Evolutionary conservation across 2,888 invertebrate genomes (phyloP).

Genomic region (Phytoseiulus persimilis): DNA sequence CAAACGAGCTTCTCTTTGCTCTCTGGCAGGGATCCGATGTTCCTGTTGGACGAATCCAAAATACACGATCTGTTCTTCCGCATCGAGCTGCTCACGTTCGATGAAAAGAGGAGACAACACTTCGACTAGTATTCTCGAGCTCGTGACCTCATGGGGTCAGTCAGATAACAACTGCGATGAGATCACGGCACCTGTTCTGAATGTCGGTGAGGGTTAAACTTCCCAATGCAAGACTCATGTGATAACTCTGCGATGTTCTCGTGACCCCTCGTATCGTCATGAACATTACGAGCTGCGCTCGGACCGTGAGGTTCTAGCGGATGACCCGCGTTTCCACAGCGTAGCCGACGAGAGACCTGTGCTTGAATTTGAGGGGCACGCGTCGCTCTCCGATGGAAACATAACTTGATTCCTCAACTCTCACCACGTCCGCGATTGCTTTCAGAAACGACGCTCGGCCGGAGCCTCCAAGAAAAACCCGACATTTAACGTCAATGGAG

Average conservation of each 20-base stretch:
- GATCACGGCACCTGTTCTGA: not conserved
- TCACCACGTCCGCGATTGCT: not conserved
- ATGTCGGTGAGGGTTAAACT: not conserved
- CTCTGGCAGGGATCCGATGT: not conserved
- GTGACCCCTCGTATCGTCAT: not conserved
- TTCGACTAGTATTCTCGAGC: no score
- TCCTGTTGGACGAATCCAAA: not conserved
- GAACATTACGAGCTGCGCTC: not conserved
- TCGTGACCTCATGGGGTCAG: no score
- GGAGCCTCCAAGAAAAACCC: not conserved
- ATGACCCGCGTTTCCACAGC: not conserved
- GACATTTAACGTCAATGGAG: not conserved
- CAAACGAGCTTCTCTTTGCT: conserved; percentile 15
- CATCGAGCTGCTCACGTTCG: not conserved
- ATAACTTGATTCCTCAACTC: not conserved
- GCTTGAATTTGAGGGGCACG: not conserved
- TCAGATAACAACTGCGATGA: no score
- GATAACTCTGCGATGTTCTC: not conserved
- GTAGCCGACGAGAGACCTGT: not conserved
- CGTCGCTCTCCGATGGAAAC: not conserved
- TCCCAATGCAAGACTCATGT: not conserved
- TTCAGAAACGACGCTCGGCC: not conserved
- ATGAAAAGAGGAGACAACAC: no score
- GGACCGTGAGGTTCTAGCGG: not conserved
- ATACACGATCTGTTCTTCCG: not conserved